phyloP scores from a whole-genome alignment of 1,140 invertebrate genomes.

The Parasteatoda tepidariorum region DNA sequence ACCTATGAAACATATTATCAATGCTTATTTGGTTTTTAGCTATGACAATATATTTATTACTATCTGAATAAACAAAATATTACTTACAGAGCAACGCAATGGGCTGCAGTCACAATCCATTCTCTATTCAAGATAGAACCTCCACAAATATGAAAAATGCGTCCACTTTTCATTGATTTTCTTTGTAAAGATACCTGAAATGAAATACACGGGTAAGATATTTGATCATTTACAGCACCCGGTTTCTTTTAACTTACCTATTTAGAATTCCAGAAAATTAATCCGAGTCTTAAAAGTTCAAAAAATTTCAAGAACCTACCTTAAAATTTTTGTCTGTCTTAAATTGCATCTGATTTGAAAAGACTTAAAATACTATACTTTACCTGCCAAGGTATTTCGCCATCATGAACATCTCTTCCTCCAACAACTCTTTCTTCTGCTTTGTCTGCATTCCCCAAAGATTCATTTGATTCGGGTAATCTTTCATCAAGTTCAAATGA shows the following conservation, averaged over 20 bases:
- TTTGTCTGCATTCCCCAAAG: background rate
- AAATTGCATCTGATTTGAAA: background rate
- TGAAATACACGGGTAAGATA: background rate
- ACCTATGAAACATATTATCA: too few species aligned
- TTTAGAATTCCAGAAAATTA: too few species aligned
- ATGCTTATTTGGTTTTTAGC: too few species aligned
- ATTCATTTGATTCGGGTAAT: background rate
- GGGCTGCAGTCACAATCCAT: slow-evolving; percentile 73
- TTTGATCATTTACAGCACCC: background rate
- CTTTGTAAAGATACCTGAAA: slow-evolving; percentile 46
- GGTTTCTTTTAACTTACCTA: too few species aligned
- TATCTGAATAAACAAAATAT: too few species aligned
- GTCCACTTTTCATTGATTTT: slow-evolving; percentile 51
- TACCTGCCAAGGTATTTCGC: slow-evolving; percentile 58
- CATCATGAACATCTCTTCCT: slow-evolving; percentile 48
- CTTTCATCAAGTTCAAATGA: background rate
- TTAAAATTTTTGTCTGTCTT: too few species aligned
- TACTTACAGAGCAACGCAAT: slow-evolving; percentile 68
- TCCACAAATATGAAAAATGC: slow-evolving; percentile 71
- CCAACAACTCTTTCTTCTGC: slow-evolving; percentile 61
- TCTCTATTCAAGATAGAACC: slow-evolving; percentile 72
- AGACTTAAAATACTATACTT: background rate
- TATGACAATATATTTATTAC: too few species aligned
- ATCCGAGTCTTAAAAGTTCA: background rate
- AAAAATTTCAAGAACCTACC: background rate